A percentile compares a stretch with the other conserved stretches of the same genome.
phyloP scores from a whole-genome alignment of 2,797 vertebrate species.

The Peromyscus attwateri region DNA sequence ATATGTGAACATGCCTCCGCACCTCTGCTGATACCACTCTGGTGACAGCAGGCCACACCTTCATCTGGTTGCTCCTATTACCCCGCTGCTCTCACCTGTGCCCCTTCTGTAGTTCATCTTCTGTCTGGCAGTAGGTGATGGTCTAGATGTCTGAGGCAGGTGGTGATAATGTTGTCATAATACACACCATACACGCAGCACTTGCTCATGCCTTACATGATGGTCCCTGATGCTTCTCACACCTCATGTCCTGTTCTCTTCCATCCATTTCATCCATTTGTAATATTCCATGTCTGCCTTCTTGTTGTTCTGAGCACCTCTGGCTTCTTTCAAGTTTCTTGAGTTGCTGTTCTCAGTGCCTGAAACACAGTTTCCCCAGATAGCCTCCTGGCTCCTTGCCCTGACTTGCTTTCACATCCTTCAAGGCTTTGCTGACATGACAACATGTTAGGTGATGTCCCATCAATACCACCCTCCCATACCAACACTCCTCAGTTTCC shows the following conservation, averaged over 20 bases:
- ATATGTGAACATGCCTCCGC: neutral
- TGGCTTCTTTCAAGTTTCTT: neutral
- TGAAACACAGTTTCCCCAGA: neutral
- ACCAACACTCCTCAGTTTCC: neutral
- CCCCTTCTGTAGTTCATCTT: conserved; percentile 25
- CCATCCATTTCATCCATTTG: neutral
- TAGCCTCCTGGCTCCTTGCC: neutral
- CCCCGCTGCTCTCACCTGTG: neutral
- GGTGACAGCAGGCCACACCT: neutral
- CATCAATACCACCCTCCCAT: neutral
- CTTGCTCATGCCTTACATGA: neutral
- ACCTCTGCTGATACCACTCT: neutral
- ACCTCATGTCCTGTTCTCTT: neutral
- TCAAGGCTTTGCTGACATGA: neutral
- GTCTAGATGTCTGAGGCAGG: conserved; percentile 19
- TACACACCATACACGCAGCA: neutral
- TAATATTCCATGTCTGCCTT: neutral
- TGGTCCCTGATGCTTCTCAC: neutral
- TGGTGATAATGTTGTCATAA: neutral
- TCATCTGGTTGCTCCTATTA: conserved; percentile 6
- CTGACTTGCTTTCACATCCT: neutral
- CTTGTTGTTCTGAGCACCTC: neutral
- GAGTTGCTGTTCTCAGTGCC: neutral
- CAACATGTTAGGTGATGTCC: neutral
- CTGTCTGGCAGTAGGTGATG: neutral